Evolutionary conservation across 2,888 invertebrate genomes (phyloP).

Genomic region (Ochlodes sylvanus): DNA sequence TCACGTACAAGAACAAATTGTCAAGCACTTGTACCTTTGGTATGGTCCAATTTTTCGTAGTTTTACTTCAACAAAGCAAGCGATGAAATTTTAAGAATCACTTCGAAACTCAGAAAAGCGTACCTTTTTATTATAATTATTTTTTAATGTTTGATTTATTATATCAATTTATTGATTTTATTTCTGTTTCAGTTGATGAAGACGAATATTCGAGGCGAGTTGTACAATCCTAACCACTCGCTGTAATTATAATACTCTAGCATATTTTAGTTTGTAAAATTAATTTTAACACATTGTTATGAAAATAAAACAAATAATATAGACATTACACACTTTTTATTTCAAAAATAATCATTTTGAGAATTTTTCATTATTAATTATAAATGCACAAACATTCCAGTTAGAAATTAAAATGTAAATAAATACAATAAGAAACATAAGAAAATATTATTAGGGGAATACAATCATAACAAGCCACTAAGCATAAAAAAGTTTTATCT

Average conservation of each 20-base stretch:
- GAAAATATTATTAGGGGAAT: neutral
- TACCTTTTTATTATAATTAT: too few species aligned
- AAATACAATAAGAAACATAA: slow-evolving; percentile 14
- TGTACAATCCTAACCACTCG: slow-evolving; percentile 60
- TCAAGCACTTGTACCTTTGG: too few species aligned
- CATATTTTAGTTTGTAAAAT: neutral
- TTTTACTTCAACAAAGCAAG: too few species aligned
- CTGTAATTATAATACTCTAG: slow-evolving; percentile 9
- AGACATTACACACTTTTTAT: slow-evolving; percentile 38
- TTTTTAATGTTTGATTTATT: too few species aligned
- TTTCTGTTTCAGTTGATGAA: slow-evolving; percentile 69
- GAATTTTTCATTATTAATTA: slow-evolving; percentile 22
- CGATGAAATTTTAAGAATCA: too few species aligned
- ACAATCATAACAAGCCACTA: slow-evolving; percentile 17
- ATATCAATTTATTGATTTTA: neutral
- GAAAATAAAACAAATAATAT: slow-evolving; percentile 20
- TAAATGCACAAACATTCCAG: slow-evolving; percentile 23
- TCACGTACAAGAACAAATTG: too few species aligned
- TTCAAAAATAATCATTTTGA: slow-evolving; percentile 36
- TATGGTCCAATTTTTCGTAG: too few species aligned
- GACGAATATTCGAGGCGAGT: slow-evolving; percentile 72
- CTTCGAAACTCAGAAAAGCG: too few species aligned
- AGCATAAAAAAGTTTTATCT: slow-evolving; percentile 8
- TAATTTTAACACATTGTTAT: neutral
- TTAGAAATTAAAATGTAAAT: slow-evolving; percentile 24